Conservation (phyloP, 2,888 invertebrate genomes). For the Thelaira solivaga region DNA sequence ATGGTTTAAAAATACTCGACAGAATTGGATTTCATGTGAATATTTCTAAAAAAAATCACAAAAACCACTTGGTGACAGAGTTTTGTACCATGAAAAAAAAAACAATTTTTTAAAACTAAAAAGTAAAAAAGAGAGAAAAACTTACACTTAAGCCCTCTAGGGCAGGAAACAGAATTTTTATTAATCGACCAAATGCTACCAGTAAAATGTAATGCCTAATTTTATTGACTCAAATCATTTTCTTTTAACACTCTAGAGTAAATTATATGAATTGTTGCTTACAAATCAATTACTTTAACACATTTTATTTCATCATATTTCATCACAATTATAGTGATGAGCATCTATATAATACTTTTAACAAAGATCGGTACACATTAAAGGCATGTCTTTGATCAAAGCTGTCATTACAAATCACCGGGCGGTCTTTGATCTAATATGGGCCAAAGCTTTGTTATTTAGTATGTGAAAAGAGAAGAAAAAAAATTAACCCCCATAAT, state of each 20-base stretch:
- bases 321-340: slow-evolving; percentile 6
- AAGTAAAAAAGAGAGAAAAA: too few species aligned
- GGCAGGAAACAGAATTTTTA: too few species aligned
- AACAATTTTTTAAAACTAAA: not conserved
- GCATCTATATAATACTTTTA: not conserved
- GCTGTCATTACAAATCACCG: slow-evolving; percentile 70
- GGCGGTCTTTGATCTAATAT: slow-evolving; percentile 64
- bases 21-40: too few species aligned
- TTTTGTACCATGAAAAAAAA: not conserved
- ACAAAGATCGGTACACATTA: slow-evolving; percentile 62
- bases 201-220: too few species aligned
- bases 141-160: too few species aligned
- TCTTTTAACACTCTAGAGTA: slow-evolving; percentile 10
- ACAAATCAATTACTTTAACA: slow-evolving; percentile 55
- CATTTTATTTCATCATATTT: slow-evolving; percentile 43
- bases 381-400: slow-evolving; percentile 69
- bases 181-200: too few species aligned
- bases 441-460: slow-evolving; percentile 53
- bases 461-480: not conserved
- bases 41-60: not conserved
- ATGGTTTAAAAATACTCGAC: too few species aligned
- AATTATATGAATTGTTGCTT: slow-evolving; percentile 51
- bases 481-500: slow-evolving; percentile 10
- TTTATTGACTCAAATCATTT: slow-evolving; percentile 16
- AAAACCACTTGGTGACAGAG: not conserved